Conservation (phyloP, 2,888 invertebrate species). For the Ethmia dodecea region DNA sequence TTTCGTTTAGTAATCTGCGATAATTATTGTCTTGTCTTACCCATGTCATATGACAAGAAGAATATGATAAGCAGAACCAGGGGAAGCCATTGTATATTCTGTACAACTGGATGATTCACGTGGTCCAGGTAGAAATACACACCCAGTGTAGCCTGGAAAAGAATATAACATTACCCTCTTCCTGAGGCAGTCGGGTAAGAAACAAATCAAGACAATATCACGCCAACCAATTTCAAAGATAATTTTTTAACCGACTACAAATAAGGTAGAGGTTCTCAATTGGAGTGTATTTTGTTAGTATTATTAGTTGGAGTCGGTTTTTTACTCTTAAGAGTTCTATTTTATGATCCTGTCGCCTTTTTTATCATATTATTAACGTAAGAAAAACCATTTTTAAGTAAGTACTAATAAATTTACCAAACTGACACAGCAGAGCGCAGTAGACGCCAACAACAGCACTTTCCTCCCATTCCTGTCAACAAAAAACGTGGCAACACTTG, state of each 20-base stretch:
- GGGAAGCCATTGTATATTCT: conserved; percentile 33
- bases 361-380: too few species aligned
- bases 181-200: too few species aligned
- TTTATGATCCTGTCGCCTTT: too few species aligned
- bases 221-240: neutral
- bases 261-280: too few species aligned
- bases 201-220: neutral
- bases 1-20: too few species aligned
- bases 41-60: conserved; percentile 35
- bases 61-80: conserved; percentile 31
- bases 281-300: too few species aligned
- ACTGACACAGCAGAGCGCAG: conserved; percentile 31
- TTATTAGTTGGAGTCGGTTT: too few species aligned
- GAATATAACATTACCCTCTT: too few species aligned
- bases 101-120: conserved; percentile 15
- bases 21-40: too few species aligned
- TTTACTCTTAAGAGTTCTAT: too few species aligned
- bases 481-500: conserved; percentile 33
- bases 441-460: conserved; percentile 34
- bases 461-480: conserved; percentile 42
- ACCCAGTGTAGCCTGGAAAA: conserved; percentile 28
- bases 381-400: too few species aligned
- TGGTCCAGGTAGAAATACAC: conserved; percentile 34
- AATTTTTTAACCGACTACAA: neutral
- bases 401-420: conserved; percentile 33